Evolutionary conservation across 37 sponge, comb jelly and placozoan genomes (phyloP).

Genomic region (Cliona cf. orientalis): DNA sequence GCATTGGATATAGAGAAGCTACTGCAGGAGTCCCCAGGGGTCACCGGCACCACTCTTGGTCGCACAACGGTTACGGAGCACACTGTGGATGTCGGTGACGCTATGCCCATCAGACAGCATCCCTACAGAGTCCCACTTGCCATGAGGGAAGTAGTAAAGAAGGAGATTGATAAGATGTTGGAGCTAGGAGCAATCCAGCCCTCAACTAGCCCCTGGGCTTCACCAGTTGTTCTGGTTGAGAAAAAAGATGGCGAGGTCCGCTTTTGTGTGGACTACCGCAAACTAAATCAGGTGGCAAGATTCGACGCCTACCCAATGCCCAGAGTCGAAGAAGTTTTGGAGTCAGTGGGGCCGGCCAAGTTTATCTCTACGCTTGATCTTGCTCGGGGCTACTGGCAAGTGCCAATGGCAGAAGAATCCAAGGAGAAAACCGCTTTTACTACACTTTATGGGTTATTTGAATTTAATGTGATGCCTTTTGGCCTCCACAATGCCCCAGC

Average conservation of each 20-base stretch:
- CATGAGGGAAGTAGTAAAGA: slow-evolving; percentile 3
- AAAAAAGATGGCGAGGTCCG: slow-evolving; percentile 47
- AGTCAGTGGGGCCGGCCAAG: slow-evolving; percentile 34
- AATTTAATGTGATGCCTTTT: slow-evolving; percentile 65
- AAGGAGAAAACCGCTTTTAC: slow-evolving; percentile 50
- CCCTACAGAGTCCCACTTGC: slow-evolving; percentile 53
- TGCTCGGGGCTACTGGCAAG: slow-evolving; percentile 68
- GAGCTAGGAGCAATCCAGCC: slow-evolving; percentile 44
- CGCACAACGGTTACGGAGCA: slow-evolving; percentile 39
- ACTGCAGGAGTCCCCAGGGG: background rate
- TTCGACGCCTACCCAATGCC: slow-evolving; percentile 79
- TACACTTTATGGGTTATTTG: slow-evolving; percentile 58
- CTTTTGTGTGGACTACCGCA: slow-evolving; percentile 28
- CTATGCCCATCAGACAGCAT: slow-evolving; percentile 3
- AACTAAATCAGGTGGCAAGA: slow-evolving; percentile 51
- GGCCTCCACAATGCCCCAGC: slow-evolving; percentile 63
- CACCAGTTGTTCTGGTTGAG: slow-evolving; percentile 39
- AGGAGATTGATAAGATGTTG: slow-evolving; percentile 44
- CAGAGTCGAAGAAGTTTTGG: slow-evolving; percentile 52
- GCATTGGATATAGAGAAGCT: slow-evolving; percentile 12
- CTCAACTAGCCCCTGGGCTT: slow-evolving; percentile 60
- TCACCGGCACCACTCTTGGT: slow-evolving; percentile 27
- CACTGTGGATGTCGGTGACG: slow-evolving; percentile 1
- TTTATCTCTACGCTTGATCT: slow-evolving; percentile 61
- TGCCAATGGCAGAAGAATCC: slow-evolving; percentile 38